Evolutionary conservation across 1,140 invertebrate species (phyloP), one percentile per base, ranked within the genome.

Genomic region (Drosophila tani): DNA sequence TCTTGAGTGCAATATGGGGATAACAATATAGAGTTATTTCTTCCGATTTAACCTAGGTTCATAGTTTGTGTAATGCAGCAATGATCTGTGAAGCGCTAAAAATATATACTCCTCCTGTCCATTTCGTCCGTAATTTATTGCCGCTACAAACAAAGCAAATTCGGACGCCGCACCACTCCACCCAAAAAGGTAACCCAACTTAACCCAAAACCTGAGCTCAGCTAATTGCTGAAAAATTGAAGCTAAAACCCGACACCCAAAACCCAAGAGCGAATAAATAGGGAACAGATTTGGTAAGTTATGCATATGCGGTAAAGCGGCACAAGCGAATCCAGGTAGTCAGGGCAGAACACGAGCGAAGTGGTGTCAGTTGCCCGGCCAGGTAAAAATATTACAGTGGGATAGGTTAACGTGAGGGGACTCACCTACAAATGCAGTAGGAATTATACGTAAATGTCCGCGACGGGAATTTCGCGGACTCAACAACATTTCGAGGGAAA

Each of bases 151-250:
- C 53, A 17, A 47, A 73, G 41, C 29, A 17, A 40, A 55, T 55
- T 32, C 27, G 4, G n/a, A 59, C 19, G 27, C 19, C 32, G 14
- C 17, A 55, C 7, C 15, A 12, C 29, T 74, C 59, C 73, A 45
- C 46, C 45, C 24, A 55, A 65, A 58, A 46, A 81, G 53, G 56
- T 63, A 58, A 69, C 63, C 75, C 40, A 71, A 80, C 81, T 77
- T 84, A 85, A 84, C 81, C 67, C 77, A 63, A 81, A 80, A 70
- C 45, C 27, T 81, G 67, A 85, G 81, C 73, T 64, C 78, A 62
- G 67, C 68, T 81, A 85, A 85, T 85, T 85, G 64, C 68, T 75
- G 60, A 79, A 84, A 84, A 84, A 81, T 74, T 67, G 62, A 75
- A 85, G 81, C 62, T 40, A 62, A 57, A 71, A 21, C 63, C 45